Evolutionary conservation across 1,140 invertebrate species (phyloP).

Genomic region (Adoxophyes honmai): DNA sequence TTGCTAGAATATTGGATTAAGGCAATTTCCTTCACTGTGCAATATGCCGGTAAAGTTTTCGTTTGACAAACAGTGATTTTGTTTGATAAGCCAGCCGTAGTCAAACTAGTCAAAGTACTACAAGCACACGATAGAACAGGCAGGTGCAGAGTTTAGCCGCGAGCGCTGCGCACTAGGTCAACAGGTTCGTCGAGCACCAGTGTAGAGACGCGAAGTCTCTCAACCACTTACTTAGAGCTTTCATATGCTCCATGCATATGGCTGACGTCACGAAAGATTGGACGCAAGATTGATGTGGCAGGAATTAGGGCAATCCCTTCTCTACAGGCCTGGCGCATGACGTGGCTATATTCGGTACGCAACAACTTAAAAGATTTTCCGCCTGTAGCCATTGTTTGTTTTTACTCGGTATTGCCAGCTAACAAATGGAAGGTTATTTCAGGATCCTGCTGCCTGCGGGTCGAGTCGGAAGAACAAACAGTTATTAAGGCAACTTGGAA

Average conservation of each 20-base stretch:
- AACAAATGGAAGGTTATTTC: slow-evolving; percentile 1
- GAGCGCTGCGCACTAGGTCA: slow-evolving; percentile 54
- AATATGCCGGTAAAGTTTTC: slow-evolving; percentile 5
- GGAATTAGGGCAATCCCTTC: slow-evolving; percentile 10
- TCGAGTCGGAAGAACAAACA: background rate
- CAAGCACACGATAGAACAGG: slow-evolving; percentile 26
- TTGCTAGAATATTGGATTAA: slow-evolving; percentile 19
- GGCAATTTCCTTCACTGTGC: slow-evolving; percentile 14
- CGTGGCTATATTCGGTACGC: background rate
- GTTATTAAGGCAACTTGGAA: background rate
- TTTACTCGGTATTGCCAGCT: background rate
- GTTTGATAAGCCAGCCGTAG: slow-evolving; percentile 14
- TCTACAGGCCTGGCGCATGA: background rate
- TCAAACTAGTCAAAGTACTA: slow-evolving; percentile 26
- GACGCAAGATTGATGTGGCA: slow-evolving; percentile 14
- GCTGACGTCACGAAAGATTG: slow-evolving; percentile 13
- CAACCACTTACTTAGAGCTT: slow-evolving; percentile 56
- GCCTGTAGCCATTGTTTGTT: slow-evolving; percentile 2
- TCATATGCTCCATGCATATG: slow-evolving; percentile 17
- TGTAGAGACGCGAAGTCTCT: slow-evolving; percentile 47
- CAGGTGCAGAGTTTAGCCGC: slow-evolving; percentile 52
- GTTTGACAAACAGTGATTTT: slow-evolving; percentile 34
- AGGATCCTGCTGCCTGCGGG: background rate
- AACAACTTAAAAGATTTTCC: slow-evolving; percentile 4
- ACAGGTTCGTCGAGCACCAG: slow-evolving; percentile 55